phyloP scores from a whole-genome alignment of 1,140 invertebrate species.

The Latrodectus geometricus region DNA sequence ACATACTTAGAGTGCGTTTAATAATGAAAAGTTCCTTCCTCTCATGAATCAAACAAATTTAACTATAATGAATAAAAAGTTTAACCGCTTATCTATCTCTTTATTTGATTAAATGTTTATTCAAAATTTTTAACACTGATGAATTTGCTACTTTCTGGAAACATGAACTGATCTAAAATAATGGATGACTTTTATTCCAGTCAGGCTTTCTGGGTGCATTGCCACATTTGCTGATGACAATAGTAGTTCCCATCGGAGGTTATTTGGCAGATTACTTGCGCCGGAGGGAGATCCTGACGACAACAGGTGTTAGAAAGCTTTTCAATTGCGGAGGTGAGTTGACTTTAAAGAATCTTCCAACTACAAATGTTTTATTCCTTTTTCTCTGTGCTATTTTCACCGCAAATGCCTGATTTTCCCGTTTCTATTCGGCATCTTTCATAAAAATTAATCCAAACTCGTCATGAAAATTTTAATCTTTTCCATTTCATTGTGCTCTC shows the following conservation, averaged over 20 bases:
- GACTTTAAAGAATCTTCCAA: background rate
- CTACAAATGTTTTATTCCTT: background rate
- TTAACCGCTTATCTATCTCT: no score
- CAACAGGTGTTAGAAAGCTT: conserved; percentile 94
- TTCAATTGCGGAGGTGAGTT: conserved; percentile 75
- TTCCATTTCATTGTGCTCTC: no score
- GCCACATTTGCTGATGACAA: conserved; percentile 98
- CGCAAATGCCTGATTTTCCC: background rate
- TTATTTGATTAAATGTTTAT: no score
- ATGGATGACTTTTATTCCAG: conserved; percentile 71
- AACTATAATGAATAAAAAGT: no score
- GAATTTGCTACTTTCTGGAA: no score
- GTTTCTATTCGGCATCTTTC: background rate
- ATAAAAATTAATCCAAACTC: no score
- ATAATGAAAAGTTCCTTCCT: no score
- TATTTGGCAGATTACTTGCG: conserved; percentile 94
- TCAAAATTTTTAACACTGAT: no score
- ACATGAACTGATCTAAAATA: no score
- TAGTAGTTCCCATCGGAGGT: conserved; percentile 95
- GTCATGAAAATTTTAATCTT: no score
- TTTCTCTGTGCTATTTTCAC: background rate
- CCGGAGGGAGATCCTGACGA: conserved; percentile 88
- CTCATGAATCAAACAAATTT: no score
- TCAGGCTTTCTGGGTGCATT: conserved; percentile 93
- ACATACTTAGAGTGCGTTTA: no score